These are phyloP conservation scores for Apostichopus californicus DNA, from an alignment of 35 echinoderm and acorn worm genomes.

Conservation along the genomic window DNA sequence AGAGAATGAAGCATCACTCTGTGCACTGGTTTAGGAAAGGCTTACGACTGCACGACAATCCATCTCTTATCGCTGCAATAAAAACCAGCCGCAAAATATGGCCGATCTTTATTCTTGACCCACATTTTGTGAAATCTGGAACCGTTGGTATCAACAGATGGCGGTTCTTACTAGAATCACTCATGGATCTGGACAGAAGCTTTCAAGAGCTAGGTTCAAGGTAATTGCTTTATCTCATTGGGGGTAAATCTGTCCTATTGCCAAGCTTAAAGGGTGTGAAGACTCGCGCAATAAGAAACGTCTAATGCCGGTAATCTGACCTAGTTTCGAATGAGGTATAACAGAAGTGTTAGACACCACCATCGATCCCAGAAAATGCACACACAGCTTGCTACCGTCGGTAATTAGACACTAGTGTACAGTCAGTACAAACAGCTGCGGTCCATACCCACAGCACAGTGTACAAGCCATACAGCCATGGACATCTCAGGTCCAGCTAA, in stretches of 20 bases:
- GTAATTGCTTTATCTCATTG: constrained; percentile 21
- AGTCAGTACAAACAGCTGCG: too few relatives aligned
- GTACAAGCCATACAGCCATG: too few relatives aligned
- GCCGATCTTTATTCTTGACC: constrained; percentile 84
- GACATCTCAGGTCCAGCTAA: too few relatives aligned
- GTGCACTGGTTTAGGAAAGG: constrained; percentile 47
- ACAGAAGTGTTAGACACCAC: too few relatives aligned
- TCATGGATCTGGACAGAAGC: constrained; percentile 74
- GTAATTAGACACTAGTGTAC: too few relatives aligned
- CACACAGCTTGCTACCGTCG: too few relatives aligned
- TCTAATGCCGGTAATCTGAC: too few relatives aligned
- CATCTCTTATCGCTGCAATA: constrained; percentile 58
- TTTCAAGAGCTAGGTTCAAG: constrained; percentile 71
- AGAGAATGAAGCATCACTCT: not conserved
- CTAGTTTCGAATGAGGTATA: too few relatives aligned
- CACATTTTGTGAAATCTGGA: constrained; percentile 62
- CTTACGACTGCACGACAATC: constrained; percentile 87
- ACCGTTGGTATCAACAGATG: constrained; percentile 79
- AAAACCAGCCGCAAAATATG: constrained; percentile 64
- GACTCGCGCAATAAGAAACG: too few relatives aligned
- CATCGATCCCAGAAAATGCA: too few relatives aligned
- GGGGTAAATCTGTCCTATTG: not conserved
- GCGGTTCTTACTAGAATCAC: constrained; percentile 73
- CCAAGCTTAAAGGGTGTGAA: too few relatives aligned
- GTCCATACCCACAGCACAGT: too few relatives aligned